phyloP scores from a whole-genome alignment of 2,888 invertebrate species.

The Cristatella mucedo region DNA sequence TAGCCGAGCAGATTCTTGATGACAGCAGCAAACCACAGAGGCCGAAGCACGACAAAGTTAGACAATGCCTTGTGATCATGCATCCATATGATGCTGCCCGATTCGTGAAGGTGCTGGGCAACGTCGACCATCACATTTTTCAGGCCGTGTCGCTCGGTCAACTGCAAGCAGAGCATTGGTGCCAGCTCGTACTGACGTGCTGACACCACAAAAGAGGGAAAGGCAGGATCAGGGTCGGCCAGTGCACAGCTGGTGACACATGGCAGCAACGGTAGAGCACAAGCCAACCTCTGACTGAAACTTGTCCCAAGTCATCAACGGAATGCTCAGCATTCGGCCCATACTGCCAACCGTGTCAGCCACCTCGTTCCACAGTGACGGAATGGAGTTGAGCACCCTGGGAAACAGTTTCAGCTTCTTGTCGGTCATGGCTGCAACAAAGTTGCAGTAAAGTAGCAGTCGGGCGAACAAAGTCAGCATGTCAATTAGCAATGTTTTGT shows the following conservation, averaged over 20 bases:
- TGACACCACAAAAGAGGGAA: too few species aligned
- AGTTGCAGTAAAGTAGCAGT: too few species aligned
- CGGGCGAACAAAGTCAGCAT: too few species aligned
- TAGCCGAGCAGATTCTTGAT: slow-evolving; percentile 23
- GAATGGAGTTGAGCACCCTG: slow-evolving; percentile 25
- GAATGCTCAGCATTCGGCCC: slow-evolving; percentile 24
- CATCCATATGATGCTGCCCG: slow-evolving; percentile 25
- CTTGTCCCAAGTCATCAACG: slow-evolving; percentile 24
- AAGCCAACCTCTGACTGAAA: slow-evolving; percentile 21
- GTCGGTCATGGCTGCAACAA: too few species aligned
- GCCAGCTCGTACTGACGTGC: too few species aligned
- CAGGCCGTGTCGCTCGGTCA: slow-evolving; percentile 25
- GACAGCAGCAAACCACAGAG: slow-evolving; percentile 30
- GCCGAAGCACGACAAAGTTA: slow-evolving; percentile 25
- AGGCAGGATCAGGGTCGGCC: too few species aligned
- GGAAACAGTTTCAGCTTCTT: slow-evolving; percentile 22
- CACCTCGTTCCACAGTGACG: slow-evolving; percentile 33
- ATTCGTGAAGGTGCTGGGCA: slow-evolving; percentile 30
- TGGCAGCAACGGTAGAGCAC: too few species aligned
- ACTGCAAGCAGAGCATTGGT: slow-evolving; percentile 1
- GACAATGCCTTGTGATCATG: slow-evolving; percentile 19
- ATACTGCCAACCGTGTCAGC: slow-evolving; percentile 27
- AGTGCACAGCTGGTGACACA: too few species aligned
- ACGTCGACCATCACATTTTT: slow-evolving; percentile 26
- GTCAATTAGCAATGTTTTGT: too few species aligned